Base-by-base conservation (phyloP, 2,888 invertebrate species). In the Trichacis sp. region DNA sequence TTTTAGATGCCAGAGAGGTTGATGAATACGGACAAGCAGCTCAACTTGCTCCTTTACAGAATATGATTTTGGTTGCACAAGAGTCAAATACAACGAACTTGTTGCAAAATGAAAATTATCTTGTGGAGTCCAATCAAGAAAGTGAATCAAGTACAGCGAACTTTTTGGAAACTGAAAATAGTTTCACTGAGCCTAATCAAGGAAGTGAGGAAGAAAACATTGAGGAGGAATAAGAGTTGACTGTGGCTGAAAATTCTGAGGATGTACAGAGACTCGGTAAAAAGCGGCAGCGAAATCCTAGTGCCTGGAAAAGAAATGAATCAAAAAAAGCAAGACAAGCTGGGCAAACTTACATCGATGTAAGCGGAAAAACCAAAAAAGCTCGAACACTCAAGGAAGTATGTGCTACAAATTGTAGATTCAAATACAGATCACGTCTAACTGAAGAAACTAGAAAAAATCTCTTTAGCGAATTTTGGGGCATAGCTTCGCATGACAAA, bases 291-390 rank as follows among this genome's bases (percentile, higher is more conserved):
- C 40, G 14, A 14, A 40, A 40, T 40, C 40, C 40, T 11, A 12
- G 12, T 5, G 43, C 4, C 18, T 42, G 52, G 52, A 3, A 24
- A 42, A 52, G 14, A 42, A 52, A 52, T 29, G 12, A 38, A 12
- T 2, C 11, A 29, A 53, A 53, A 45, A 19, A 17, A 33, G 42
- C 30, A n/a, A 43, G 53, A 45, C 29, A 53, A 45, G 40, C 45
- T 15, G 53, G 53, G 14, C 15, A 45, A 51, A 20, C 11, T 8
- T 45, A 53, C 14, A 40, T 20, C 3, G 29, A 53, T 20, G 1
- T n/a, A 14, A 45, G 17, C 6, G 53, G 53, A 9, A 45, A 30
- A 17, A 1, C 6, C 2, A 29, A n/a, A 17, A 17, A 29, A 53
- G 53, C 53, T 18, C 43, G 53, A 30, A 19, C 18, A 45, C 4